phyloP scores from a whole-genome alignment of 2,113 vertebrate genomes.

The Panthera uncia region DNA sequence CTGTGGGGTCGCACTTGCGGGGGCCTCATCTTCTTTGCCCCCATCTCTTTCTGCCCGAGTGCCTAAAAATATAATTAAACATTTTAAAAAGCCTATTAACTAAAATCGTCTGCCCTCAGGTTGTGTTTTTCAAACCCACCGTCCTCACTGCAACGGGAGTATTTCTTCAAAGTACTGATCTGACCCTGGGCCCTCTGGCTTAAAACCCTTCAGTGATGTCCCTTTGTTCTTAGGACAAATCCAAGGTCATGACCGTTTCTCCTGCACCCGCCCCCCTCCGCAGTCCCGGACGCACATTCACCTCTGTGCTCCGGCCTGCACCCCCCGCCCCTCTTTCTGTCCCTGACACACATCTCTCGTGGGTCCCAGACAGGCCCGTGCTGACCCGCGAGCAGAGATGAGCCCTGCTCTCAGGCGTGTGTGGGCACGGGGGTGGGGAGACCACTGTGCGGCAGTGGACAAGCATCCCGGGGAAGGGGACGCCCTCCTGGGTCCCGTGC shows the following conservation, averaged over 20 bases:
- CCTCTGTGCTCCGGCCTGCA: background rate
- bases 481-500: fast-evolving
- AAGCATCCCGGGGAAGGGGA: fast-evolving
- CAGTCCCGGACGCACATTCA: background rate
- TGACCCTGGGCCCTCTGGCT: background rate
- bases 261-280: background rate
- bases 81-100: background rate
- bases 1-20: background rate
- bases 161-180: background rate
- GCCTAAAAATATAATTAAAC: too few species aligned
- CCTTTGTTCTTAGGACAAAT: background rate
- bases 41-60: background rate
- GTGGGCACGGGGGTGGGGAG: fast-evolving
- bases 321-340: background rate
- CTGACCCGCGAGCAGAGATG: background rate
- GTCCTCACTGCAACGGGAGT: background rate
- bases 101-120: background rate
- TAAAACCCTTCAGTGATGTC: background rate
- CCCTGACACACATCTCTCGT: background rate
- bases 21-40: background rate
- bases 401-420: too few species aligned
- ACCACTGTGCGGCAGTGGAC: background rate
- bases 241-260: background rate
- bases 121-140: background rate
- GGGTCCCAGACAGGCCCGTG: background rate